A percentile compares a stretch with the other conserved stretches of the same genome.
These are phyloP conservation scores for Taenaris catops DNA, from an alignment of 2,888 invertebrate genomes.

Conservation along the genomic window DNA sequence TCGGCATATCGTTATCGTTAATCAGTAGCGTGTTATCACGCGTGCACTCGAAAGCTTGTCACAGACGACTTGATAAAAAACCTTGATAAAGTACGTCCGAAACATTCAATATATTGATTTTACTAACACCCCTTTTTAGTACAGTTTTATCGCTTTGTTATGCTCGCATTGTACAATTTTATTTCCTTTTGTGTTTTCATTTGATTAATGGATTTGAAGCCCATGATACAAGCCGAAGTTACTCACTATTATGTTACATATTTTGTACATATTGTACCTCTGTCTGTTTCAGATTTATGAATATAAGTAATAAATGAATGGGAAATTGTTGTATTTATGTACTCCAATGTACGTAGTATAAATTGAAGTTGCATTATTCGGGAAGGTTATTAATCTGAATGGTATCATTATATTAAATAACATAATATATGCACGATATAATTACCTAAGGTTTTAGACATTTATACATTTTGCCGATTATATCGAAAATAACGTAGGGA, in stretches of 20 bases:
- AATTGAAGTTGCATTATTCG: too few relatives aligned
- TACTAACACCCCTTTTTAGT: constrained; percentile 30
- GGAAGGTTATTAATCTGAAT: too few relatives aligned
- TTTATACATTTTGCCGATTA: too few relatives aligned
- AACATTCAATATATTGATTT: constrained; percentile 65
- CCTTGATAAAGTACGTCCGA: constrained; percentile 49
- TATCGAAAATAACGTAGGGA: too few relatives aligned
- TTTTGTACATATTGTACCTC: too few relatives aligned
- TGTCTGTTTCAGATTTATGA: too few relatives aligned
- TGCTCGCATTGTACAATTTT: constrained; percentile 21
- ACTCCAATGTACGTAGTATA: too few relatives aligned
- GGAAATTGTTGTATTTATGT: too few relatives aligned
- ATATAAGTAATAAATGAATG: too few relatives aligned
- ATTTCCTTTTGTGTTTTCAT: constrained; percentile 22
- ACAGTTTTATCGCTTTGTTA: constrained; percentile 25
- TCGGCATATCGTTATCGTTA: constrained; percentile 40
- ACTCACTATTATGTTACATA: constrained; percentile 5
- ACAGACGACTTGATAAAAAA: constrained; percentile 54
- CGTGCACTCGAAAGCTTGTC: constrained; percentile 42
- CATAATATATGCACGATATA: too few relatives aligned
- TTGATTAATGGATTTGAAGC: constrained; percentile 22
- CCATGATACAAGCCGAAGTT: constrained; percentile 7
- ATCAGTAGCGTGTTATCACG: constrained; percentile 64
- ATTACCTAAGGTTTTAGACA: too few relatives aligned
- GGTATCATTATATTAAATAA: too few relatives aligned